Evolutionary conservation across 2,888 invertebrate species (phyloP), one percentile per base, ranked within the genome.

Genomic region (Pterostichus madidus): DNA sequence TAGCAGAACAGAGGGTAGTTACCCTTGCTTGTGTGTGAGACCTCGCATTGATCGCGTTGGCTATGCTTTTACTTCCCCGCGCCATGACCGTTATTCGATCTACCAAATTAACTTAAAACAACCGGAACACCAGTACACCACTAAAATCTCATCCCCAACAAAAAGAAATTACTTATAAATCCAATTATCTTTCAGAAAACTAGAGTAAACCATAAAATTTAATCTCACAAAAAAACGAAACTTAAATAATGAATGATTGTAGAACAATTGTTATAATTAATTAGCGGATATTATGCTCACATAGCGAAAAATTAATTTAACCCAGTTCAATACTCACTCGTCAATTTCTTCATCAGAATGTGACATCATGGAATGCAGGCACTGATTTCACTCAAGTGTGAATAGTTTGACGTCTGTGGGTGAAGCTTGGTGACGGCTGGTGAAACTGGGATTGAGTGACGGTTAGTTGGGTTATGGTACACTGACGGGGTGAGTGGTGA

Each of bases 271-370:
- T 24, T 1, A 24, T 2, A 24, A 2, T 24, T 24, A 24, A 24
- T 24, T 24, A n/a, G 24, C 24, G 24, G 24, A 24, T 24, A 24
- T 24, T 24, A 3, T 24, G 24, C 24, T 24, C 24, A 24, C 1
- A 24, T 24, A 24, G 24, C 24, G 24, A 24, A 24, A 24, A 24
- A 24, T 24, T 24, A 3, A 24, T 3, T 24, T 24, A 32, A 61
- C 3, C 32, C 13, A 68, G 11, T 2, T 35, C 46, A 52, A 3
- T 71, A 80, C 80, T 80, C 53, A 80, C 80, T 80, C 80, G n/a
- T 80, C 80, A 39, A 80, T 80, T 80, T 80, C 80, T 53, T 80
- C 80, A 46, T 80, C 80, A 11, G 80, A 80, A 35, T 73, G 80
- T 73, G 80, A 80, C 80, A 80, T 80, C 39, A 39, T 80, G 44